A percentile compares a stretch with the other conserved stretches of the same genome.
These are phyloP conservation scores for Zaprionus tsacasi DNA, from an alignment of 1,140 invertebrate genomes.

Conservation along the genomic window DNA sequence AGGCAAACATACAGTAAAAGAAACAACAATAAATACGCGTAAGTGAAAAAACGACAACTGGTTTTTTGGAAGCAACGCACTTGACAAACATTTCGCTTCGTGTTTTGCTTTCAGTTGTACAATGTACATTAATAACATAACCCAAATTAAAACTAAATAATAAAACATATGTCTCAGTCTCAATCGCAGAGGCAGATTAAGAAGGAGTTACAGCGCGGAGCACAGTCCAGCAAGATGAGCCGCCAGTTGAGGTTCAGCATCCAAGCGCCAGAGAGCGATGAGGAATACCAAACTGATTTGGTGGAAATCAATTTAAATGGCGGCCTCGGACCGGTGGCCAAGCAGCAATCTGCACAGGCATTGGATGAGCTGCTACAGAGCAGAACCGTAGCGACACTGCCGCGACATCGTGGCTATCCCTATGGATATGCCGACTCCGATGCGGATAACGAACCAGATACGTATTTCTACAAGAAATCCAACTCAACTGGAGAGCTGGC, in stretches of 20 bases:
- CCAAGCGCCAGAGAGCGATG: conserved; percentile 38
- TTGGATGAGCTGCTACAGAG: conserved; percentile 55
- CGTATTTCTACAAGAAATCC: conserved; percentile 69
- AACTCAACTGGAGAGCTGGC: conserved; percentile 68
- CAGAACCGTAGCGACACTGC: conserved; percentile 17
- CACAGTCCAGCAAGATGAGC: conserved; percentile 61
- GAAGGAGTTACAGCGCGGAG: background rate
- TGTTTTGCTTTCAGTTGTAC: conserved; percentile 48
- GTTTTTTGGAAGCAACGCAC: conserved; percentile 51
- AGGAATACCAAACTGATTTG: conserved; percentile 48
- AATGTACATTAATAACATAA: conserved; percentile 53
- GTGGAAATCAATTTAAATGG: conserved; percentile 70
- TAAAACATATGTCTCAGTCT: conserved; percentile 28
- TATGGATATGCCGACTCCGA: conserved; percentile 66
- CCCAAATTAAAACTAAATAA: conserved; percentile 75
- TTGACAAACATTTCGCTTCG: conserved; percentile 48
- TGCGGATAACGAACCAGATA: conserved; percentile 53
- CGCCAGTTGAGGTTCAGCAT: conserved; percentile 67
- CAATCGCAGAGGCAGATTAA: conserved; percentile 6
- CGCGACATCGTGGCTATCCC: conserved; percentile 67
- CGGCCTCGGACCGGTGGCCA: conserved; percentile 28
- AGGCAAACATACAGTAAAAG: conserved; percentile 50
- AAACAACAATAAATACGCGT: conserved; percentile 16
- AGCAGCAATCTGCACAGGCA: conserved; percentile 61
- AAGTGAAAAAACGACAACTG: conserved; percentile 56